phyloP scores from a whole-genome alignment of 2,888 invertebrate genomes.

The Rhimphoctona megacephalus region DNA sequence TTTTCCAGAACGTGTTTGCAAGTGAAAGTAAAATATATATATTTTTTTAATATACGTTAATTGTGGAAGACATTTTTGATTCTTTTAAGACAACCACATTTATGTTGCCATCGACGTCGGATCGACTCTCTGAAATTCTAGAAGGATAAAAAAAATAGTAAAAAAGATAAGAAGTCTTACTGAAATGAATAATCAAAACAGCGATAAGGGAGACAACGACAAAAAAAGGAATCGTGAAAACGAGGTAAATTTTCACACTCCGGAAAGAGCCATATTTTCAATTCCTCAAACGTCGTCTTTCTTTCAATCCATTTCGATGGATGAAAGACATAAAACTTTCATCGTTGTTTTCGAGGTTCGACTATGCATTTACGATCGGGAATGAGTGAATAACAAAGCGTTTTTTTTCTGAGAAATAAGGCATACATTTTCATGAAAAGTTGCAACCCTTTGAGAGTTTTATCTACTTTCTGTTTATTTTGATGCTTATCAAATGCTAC shows the following conservation, averaged over 20 bases:
- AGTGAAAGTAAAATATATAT: slow-evolving; percentile 13
- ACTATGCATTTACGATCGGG: slow-evolving; percentile 1
- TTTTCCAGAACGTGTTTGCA: neutral
- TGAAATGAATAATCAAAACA: neutral
- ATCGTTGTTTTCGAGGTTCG: slow-evolving; percentile 23
- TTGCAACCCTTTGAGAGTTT: neutral
- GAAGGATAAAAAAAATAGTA: neutral
- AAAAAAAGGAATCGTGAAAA: slow-evolving; percentile 17
- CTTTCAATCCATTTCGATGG: neutral
- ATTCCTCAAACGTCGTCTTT: neutral
- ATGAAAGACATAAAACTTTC: slow-evolving; percentile 23
- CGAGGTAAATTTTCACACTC: neutral
- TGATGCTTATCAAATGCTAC: neutral
- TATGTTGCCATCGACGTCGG: neutral
- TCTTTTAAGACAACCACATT: neutral
- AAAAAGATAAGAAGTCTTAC: neutral
- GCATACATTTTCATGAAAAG: neutral
- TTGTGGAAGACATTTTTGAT: neutral
- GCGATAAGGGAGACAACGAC: neutral
- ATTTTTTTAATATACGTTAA: neutral
- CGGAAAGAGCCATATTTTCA: neutral
- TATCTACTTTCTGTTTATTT: neutral
- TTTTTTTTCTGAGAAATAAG: neutral
- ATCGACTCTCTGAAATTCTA: neutral
- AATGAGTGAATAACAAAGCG: neutral